Base-by-base conservation (phyloP, 2,113 vertebrate species). In the Synodontis membranacea region DNA sequence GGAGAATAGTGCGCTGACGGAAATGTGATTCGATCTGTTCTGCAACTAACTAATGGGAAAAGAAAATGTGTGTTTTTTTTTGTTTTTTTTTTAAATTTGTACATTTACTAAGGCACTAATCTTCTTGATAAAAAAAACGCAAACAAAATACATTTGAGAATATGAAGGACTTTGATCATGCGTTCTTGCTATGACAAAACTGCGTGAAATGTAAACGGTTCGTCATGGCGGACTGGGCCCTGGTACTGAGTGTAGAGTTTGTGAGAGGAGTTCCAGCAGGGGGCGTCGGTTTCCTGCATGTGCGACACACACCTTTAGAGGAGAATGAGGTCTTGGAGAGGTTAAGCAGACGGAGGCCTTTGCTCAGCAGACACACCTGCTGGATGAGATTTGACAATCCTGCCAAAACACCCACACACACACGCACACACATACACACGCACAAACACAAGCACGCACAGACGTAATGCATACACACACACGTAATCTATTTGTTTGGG, bases 311-410 rank as follows among this genome's bases (percentile, higher is more conserved):
- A 97, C 97, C 97, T 91, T 96, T 95, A 28, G 96, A 95, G 62
- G 97, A 97, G 86, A 97, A 94, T 52, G 95, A 94, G 72, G 96
- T 97, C 94, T 96, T 97, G 91, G 96, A 96, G 90, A 97, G 95
- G 92, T 96, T 97, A 62, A 97, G 95, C 87, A 96, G 95, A 87
- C 95, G 96, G 82, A 97, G 94, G 52, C 97, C 97, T 72, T 96
- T 96, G 82, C 95, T 96, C 88, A 97, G 96, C 83, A 95, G 96
- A 84, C 96, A 96, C 56, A 97, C 95, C 90, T 97, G 96, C 93
- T 97, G 96, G 88, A 97, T 97, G 83, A 97, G 94, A 88, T 95
- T 96, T 87, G 96, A 94, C 79, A 97, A 96, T 70, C 96, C 97
- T 96, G 90, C 82, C 39, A 34, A 28, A 37, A 17, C 50, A 85